These are phyloP conservation scores for Palythoa heliodiscus DNA, from an alignment of 92 coral and sea anemone genomes.

Conservation along the genomic window DNA sequence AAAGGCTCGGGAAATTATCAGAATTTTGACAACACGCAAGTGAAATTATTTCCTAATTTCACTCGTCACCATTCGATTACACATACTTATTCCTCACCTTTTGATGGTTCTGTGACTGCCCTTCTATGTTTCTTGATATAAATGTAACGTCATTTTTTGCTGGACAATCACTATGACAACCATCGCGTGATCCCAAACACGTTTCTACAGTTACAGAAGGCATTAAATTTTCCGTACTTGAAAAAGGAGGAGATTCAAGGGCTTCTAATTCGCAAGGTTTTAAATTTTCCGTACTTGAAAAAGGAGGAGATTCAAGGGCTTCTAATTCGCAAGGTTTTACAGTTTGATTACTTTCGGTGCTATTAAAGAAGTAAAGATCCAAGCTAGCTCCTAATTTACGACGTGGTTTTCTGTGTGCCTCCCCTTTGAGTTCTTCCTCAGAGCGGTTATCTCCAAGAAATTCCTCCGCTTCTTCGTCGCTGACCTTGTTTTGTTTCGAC, in stretches of 20 bases:
- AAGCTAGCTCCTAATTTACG: conserved; percentile 25
- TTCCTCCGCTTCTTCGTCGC: conserved; percentile 22
- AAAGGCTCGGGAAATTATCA: too few species aligned
- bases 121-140: neutral
- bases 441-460: neutral
- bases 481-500: conserved; percentile 27
- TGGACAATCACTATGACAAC: neutral
- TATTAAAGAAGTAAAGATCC: conserved; percentile 21
- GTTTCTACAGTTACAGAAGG: neutral
- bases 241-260: neutral
- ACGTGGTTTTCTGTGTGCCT: neutral
- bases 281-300: neutral
- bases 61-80: too few species aligned
- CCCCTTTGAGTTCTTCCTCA: neutral
- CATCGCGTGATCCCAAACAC: neutral
- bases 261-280: neutral
- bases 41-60: too few species aligned
- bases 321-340: conserved; percentile 18
- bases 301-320: neutral
- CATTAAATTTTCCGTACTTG: neutral
- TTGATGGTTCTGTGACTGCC: neutral
- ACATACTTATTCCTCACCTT: conserved; percentile 30
- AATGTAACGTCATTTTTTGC: neutral
- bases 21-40: too few species aligned
- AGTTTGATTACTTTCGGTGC: conserved; percentile 37